Conservation (phyloP, 2,888 invertebrate genomes). For the Furcula furcula region DNA sequence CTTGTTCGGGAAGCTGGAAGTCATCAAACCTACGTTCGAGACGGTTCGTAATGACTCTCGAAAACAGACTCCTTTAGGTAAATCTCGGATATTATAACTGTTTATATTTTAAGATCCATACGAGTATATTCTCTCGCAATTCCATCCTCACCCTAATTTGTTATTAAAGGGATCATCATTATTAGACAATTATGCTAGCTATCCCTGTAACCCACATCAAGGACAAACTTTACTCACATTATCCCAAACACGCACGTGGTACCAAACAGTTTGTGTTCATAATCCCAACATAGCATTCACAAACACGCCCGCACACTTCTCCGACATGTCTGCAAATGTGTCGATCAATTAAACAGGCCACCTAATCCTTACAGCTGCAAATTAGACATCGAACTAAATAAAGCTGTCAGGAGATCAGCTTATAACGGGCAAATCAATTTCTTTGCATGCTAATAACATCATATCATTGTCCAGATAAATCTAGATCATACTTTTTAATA, state of each 20-base stretch:
- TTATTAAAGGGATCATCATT: too few relatives aligned
- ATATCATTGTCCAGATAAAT: slow-evolving; percentile 8
- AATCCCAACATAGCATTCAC: slow-evolving; percentile 52
- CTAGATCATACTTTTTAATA: slow-evolving; percentile 3
- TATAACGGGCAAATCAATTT: slow-evolving; percentile 19
- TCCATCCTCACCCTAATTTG: too few relatives aligned
- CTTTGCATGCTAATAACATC: slow-evolving; percentile 9
- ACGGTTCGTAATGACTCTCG: too few relatives aligned
- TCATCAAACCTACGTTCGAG: too few relatives aligned
- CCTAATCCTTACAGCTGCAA: slow-evolving; percentile 16
- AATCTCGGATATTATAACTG: too few relatives aligned
- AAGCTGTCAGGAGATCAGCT: slow-evolving; percentile 22
- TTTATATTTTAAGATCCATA: too few relatives aligned
- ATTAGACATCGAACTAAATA: slow-evolving; percentile 17
- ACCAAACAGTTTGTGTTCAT: slow-evolving; percentile 46
- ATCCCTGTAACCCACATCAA: slow-evolving; percentile 19
- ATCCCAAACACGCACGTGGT: slow-evolving; percentile 31
- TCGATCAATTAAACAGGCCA: slow-evolving; percentile 25
- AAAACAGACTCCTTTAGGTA: too few relatives aligned
- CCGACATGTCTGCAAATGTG: slow-evolving; percentile 27
- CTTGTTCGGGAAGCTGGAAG: too few relatives aligned
- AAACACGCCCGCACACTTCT: slow-evolving; percentile 47
- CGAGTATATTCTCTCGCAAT: too few relatives aligned
- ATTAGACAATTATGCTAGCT: too few relatives aligned
- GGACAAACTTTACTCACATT: slow-evolving; percentile 16